Evolutionary conservation across 1,140 invertebrate genomes (phyloP).

Genomic region (Hypothenemus hampei): DNA sequence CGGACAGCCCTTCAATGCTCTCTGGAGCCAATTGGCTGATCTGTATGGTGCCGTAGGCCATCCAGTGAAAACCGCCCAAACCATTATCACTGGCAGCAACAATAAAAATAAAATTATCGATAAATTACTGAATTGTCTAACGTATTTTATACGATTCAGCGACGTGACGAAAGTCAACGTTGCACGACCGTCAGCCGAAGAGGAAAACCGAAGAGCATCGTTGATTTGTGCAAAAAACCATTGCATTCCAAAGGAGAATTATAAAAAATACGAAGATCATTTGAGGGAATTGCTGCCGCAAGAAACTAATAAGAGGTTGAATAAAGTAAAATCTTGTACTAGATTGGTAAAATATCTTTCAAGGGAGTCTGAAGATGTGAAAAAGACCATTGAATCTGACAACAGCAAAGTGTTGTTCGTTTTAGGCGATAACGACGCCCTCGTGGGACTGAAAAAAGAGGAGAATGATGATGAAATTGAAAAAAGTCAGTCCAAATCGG

Average conservation of each 20-base stretch:
- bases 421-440: constrained; percentile 67
- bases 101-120: constrained; percentile 60
- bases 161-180: constrained; percentile 52
- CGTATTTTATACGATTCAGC: constrained; percentile 79
- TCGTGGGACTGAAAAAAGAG: constrained; percentile 52
- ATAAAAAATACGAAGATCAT: constrained; percentile 40
- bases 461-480: too few species aligned
- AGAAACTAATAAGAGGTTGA: not conserved
- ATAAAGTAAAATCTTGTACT: constrained; percentile 4
- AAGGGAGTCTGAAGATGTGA: not conserved
- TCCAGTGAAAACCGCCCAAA: constrained; percentile 69
- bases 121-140: constrained; percentile 63
- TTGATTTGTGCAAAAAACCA: constrained; percentile 31
- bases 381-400: constrained; percentile 57
- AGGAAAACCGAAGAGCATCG: constrained; percentile 34
- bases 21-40: constrained; percentile 83
- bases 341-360: not conserved
- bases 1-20: constrained; percentile 65
- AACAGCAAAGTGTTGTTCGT: too few species aligned
- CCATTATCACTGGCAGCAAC: constrained; percentile 71
- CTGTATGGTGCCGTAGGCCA: constrained; percentile 76
- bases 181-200: constrained; percentile 28
- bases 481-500: too few species aligned
- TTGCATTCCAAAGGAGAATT: constrained; percentile 31
- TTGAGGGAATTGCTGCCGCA: constrained; percentile 22